Evolutionary conservation across 2,113 vertebrate species (phyloP), one percentile per base, ranked within the genome.

Genomic region (Gymnocephalus cernua): DNA sequence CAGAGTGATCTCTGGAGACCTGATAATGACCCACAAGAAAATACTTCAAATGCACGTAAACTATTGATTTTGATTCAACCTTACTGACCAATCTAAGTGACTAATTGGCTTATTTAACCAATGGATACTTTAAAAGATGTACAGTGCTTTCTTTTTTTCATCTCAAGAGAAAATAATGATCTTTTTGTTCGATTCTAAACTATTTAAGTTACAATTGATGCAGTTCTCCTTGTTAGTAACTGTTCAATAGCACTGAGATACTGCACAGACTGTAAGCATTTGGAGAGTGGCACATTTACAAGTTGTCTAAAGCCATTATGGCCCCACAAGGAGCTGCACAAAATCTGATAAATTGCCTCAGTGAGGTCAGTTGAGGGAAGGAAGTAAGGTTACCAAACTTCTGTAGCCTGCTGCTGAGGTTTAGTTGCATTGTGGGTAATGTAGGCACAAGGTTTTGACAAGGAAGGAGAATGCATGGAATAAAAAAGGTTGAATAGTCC

Each of bases 71-170:
- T 29, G 71, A 87, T 70, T 84, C 84, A 86, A 81, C 85, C 77
- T 53, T 47, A 53, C 67, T 78, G 78, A 85, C 77, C 77, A 69
- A 32, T 86, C 84, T 81, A 89, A 88, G 80, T 87, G 86, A 84
- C 86, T 93, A 91, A 93, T 88, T 88, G 90, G 77, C 84, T 89
- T 82, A 86, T 92, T 93, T 87, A 90, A 90, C 86, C 79, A 74
- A 67, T 47, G 62, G 45, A 29, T 74, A 57, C 77, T 82, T 88
- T 82, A 69, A 82, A 85, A 23, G 56, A 83, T 79, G 67, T 69
- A 86, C 57, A 77, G 67, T 19, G 12, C 77, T 71, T 84, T 77
- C 11, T 10, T 69, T 77, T 77, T 82, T 82, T 70, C 16, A 38
- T 61, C 73, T 66, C 29, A n/a, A 32, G 66, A 81, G 72, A 80